Evolutionary conservation across 2,888 invertebrate genomes (phyloP), one percentile per base, ranked within the genome.

Genomic region (Blastobasis lacticolella): DNA sequence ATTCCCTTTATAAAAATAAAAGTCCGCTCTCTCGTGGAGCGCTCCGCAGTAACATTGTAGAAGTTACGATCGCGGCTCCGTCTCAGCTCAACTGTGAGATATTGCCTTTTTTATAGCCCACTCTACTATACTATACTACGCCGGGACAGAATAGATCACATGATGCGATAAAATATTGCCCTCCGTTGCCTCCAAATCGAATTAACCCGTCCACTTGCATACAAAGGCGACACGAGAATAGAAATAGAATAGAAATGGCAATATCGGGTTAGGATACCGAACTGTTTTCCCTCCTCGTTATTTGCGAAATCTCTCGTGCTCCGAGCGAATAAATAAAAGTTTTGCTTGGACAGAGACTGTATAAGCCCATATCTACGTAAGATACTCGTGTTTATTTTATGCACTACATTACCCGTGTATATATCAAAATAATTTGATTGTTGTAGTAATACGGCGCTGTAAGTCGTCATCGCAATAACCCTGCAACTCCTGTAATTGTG

Each of bases 201-300:
- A 83, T 88, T 87, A 87, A 86, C 84, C 86, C 87, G 84, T 87
- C 87, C 84, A 84, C 87, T 84, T 84, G 86, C 86, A 86, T 87
- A 81, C 84, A 80, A 83, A 84, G 75, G 74, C 78, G 78, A 80
- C 78, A 78, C 77, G 75, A 73, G 78, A 82, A 54, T 49, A 45
- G 53, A 48, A 54, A 53, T 48, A 48, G 55, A 56, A 85, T 84
- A 81, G 77, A 71, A 84, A 86, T 83, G 71, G 76, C 70, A 73
- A 79, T 82, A 84, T 85, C 78, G 78, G 77, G 76, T 78, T 76
- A 74, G 75, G 76, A 74, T 73, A 75, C 71, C 72, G 72, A 79
- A 77, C 79, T 75, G 76, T 78, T 81, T 78, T 77, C 74, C 73
- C 78, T 74, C 62, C 61, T 60, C 64, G 70, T 68, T 72, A 73